Base-by-base conservation (phyloP, 2,113 vertebrate species). In the Microtus richardsoni region DNA sequence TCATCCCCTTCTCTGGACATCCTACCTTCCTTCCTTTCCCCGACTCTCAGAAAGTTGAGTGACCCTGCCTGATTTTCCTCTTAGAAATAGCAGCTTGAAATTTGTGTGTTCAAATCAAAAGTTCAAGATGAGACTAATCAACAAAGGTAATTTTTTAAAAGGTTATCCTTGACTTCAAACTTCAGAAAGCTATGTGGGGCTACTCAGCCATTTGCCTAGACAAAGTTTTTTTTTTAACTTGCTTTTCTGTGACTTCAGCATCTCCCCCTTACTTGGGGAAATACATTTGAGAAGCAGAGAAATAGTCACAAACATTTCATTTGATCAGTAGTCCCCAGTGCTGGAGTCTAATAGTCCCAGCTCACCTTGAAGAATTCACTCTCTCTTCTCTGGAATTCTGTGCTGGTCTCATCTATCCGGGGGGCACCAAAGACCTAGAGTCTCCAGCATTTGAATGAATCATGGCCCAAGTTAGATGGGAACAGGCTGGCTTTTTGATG, bases 361-460 rank as follows among this genome's bases (percentile, higher is more conserved):
- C 30, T 85, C 62, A 12, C 30, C 28, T 68, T 62, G 26, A 68
- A 47, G 62, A 47, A 85, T 85, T 64, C 30, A 21, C 41, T 68
- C 10, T 47, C 3, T 0, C 19, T 62, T 52, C 39, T 28, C 16
- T 44, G 5, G 47, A 49, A 12, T n/a, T 21, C 14, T 28, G 5
- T 7, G 7, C 1, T 0, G 22, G 12, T 28, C 7, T 19, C 21
- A 26, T 33, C 12, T 70, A 14, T 36, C 8, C 21, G 17, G 52
- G 1, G 33, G 17, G 6, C 41, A 52, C 36, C 26, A 52, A 19
- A 52, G 9, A 2, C 19, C 39, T 71, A 21, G 62, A 6, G 60
- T 84, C 24, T 58, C 39, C 21, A 16, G 5, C 16, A 36, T 30
- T 44, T 41, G 0, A 22, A 30, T 11, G 44, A 28, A 22, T 44